phyloP scores from a whole-genome alignment of 2,888 invertebrate genomes.

The Cyaniris semiargus region DNA sequence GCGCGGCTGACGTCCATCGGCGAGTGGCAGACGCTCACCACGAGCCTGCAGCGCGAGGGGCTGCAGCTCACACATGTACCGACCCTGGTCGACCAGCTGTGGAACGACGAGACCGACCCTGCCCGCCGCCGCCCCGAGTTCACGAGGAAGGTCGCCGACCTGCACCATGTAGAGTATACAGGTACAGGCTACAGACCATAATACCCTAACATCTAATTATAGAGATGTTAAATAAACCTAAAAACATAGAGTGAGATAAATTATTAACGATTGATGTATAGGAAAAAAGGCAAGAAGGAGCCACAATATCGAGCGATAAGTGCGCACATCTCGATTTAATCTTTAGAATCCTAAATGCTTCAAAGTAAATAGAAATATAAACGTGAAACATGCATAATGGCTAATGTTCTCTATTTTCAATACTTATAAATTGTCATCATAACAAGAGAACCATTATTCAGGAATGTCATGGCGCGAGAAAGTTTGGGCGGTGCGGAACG shows the following conservation, averaged over 20 bases:
- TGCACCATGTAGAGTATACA: conserved; percentile 81
- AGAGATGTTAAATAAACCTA: not conserved
- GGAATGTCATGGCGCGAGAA: conserved; percentile 89
- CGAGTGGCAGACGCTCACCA: conserved; percentile 83
- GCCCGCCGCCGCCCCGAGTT: conserved; percentile 76
- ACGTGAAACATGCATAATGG: too few species aligned
- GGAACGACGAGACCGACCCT: conserved; percentile 80
- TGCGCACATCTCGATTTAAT: not conserved
- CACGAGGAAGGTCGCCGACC: conserved; percentile 82
- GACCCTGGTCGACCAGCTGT: conserved; percentile 89
- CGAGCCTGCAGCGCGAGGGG: conserved; percentile 75
- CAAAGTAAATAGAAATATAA: not conserved
- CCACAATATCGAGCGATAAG: too few species aligned
- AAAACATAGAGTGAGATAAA: too few species aligned
- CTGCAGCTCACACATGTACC: conserved; percentile 80
- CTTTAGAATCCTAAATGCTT: not conserved
- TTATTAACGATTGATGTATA: too few species aligned
- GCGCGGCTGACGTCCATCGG: conserved; percentile 85
- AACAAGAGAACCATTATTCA: conserved; percentile 45
- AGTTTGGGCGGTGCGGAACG: conserved; percentile 82
- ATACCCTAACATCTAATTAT: not conserved
- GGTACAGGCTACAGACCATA: conserved; percentile 56
- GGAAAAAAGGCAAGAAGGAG: not conserved
- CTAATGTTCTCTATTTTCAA: not conserved
- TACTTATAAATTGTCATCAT: not conserved